These are phyloP conservation scores for Microctonus hyperodae DNA, from an alignment of 2,888 invertebrate species.

Conservation along the genomic window DNA sequence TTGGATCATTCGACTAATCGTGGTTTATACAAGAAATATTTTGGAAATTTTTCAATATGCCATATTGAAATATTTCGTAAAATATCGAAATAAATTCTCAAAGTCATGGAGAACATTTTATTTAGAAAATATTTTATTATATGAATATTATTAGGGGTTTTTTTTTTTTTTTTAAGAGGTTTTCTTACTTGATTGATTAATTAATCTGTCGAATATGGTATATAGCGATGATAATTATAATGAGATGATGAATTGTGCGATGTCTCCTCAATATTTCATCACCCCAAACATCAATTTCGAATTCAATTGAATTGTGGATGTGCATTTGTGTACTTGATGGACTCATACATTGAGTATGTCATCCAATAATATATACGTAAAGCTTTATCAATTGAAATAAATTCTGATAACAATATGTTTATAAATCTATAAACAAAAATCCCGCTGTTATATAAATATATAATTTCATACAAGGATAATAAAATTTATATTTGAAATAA, in stretches of 20 bases:
- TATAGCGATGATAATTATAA: neutral
- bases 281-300: neutral
- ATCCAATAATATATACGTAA: neutral
- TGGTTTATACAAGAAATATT: neutral
- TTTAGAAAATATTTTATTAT: too few relatives aligned
- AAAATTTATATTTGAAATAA: neutral
- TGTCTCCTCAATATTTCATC: neutral
- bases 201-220: neutral
- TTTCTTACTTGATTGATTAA: too few relatives aligned
- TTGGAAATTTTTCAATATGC: neutral
- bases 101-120: too few relatives aligned
- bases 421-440: too few relatives aligned
- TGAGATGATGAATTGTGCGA: neutral
- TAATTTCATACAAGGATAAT: neutral
- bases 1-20: neutral
- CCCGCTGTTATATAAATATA: neutral
- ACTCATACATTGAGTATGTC: neutral
- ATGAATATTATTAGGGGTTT: too few relatives aligned
- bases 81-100: too few relatives aligned
- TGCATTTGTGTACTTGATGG: neutral
- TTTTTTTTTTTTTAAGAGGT: too few relatives aligned
- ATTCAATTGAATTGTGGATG: neutral
- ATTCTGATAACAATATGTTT: neutral
- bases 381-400: neutral
- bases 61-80: neutral